phyloP scores from a whole-genome alignment of 2,888 invertebrate species.

The Acanthosepion pharaonis region DNA sequence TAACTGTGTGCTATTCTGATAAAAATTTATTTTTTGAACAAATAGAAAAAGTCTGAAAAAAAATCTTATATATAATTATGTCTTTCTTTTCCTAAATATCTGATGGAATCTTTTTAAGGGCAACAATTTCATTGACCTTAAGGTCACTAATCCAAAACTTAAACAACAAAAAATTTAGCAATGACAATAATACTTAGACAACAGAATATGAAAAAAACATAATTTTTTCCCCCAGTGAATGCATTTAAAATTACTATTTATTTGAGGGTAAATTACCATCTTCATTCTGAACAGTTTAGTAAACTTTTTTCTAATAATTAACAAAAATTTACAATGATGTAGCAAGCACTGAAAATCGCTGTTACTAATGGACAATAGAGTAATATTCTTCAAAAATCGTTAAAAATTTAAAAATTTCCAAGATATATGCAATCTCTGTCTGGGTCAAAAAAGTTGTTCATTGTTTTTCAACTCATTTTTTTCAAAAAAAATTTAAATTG shows the following conservation, averaged over 20 bases:
- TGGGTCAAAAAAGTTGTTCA: neutral
- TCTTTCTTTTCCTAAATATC: too few species aligned
- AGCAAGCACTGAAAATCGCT: neutral
- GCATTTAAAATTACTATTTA: neutral
- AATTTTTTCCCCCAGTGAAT: neutral
- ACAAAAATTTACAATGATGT: neutral
- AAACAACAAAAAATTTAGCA: neutral
- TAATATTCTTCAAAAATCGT: constrained; percentile 13
- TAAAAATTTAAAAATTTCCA: neutral
- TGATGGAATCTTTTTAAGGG: too few species aligned
- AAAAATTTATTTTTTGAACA: too few species aligned
- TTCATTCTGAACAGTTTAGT: neutral
- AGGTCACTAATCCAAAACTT: too few species aligned
- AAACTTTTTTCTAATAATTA: neutral
- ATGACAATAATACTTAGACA: neutral
- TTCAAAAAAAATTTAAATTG: too few species aligned
- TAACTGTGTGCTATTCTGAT: too few species aligned
- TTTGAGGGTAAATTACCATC: neutral
- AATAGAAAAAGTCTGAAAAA: too few species aligned
- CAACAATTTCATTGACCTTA: too few species aligned
- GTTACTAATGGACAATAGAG: neutral
- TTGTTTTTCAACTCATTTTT: too few species aligned
- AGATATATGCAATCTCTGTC: neutral
- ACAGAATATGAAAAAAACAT: neutral
- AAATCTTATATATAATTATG: too few species aligned